These are phyloP conservation scores for Neogale vison DNA, from an alignment of 2,113 vertebrate genomes.

Conservation along the genomic window DNA sequence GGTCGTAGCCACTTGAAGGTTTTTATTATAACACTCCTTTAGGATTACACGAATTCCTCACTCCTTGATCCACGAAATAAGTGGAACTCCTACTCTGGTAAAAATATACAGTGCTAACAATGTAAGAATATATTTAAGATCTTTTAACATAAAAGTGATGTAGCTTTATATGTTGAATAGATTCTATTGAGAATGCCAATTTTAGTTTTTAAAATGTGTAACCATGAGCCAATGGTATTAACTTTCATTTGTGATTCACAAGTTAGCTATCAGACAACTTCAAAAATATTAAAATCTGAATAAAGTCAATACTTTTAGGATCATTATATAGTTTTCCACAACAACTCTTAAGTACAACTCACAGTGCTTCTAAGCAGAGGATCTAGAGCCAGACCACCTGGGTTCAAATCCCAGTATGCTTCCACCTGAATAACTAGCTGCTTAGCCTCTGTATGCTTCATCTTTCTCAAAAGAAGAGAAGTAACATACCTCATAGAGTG, in stretches of 20 bases:
- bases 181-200: not conserved
- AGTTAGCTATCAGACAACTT: conserved; percentile 12
- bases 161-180: not conserved
- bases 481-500: not conserved
- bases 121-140: not conserved
- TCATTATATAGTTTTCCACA: not conserved
- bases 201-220: conserved; percentile 19
- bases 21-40: not conserved
- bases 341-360: not conserved
- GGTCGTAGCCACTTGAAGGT: not conserved
- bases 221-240: conserved; percentile 23
- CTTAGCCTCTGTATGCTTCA: not conserved
- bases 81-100: not conserved
- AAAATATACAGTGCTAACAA: not conserved
- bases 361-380: not conserved
- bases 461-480: not conserved
- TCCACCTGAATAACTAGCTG: not conserved
- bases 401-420: not conserved
- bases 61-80: conserved; percentile 14
- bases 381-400: not conserved
- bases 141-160: conserved; percentile 40
- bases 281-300: conserved; percentile 45
- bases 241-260: not conserved
- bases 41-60: not conserved
- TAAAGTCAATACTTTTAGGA: conserved; percentile 13